phyloP scores from a whole-genome alignment of 2,113 vertebrate genomes.

The Coregonus clupeaformis region DNA sequence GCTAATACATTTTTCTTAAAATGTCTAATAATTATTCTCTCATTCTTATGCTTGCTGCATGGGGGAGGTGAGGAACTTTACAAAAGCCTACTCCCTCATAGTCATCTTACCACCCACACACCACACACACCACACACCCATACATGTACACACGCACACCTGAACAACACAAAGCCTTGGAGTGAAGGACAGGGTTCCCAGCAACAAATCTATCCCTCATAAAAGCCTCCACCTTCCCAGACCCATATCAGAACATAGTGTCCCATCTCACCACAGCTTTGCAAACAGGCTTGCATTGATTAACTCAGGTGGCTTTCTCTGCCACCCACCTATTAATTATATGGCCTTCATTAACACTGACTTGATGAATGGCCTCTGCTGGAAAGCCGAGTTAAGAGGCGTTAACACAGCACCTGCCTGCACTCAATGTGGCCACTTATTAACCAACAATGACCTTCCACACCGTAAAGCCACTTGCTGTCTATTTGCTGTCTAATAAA shows the following conservation, averaged over 20 bases:
- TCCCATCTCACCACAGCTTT: constrained; percentile 61
- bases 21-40: no score
- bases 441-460: constrained; percentile 84
- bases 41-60: no score
- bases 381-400: constrained; percentile 75
- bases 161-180: constrained; percentile 21
- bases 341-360: constrained; percentile 75
- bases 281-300: constrained; percentile 75
- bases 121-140: constrained; percentile 15
- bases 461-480: constrained; percentile 76
- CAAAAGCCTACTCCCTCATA: no score
- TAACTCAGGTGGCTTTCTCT: constrained; percentile 65
- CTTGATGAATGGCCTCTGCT: constrained; percentile 75
- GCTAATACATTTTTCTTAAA: no score
- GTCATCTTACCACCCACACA: neutral
- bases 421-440: constrained; percentile 81
- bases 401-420: constrained; percentile 82
- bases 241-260: constrained; percentile 34
- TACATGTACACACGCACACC: constrained; percentile 10
- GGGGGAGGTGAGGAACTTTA: no score
- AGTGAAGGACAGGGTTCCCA: constrained; percentile 36
- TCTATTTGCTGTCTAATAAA: constrained; percentile 83
- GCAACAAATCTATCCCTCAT: constrained; percentile 44
- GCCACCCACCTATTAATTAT: constrained; percentile 75
- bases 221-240: constrained; percentile 38